phyloP scores from a whole-genome alignment of 2,797 vertebrate genomes.

The Gallinago stenura region DNA sequence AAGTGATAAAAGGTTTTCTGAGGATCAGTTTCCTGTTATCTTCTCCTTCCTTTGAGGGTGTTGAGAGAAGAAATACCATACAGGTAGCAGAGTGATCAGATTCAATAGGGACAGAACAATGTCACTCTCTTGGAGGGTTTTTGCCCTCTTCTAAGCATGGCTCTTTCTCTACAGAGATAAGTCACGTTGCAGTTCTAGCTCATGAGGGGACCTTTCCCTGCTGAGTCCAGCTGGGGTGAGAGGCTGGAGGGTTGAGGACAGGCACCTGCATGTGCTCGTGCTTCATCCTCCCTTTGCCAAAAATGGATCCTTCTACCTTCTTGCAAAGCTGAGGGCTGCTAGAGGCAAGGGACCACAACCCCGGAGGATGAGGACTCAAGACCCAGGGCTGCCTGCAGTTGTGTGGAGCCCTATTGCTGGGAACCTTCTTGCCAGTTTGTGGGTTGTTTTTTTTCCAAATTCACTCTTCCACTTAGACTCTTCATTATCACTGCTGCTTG shows the following conservation, averaged over 20 bases:
- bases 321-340: background rate
- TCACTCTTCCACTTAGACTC: background rate
- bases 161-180: background rate
- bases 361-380: background rate
- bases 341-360: background rate
- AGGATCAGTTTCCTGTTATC: fast-evolving
- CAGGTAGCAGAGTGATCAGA: fast-evolving
- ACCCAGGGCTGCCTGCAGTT: background rate
- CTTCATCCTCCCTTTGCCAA: background rate
- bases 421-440: background rate
- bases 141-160: background rate
- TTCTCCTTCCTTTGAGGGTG: background rate
- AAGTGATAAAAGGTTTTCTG: background rate
- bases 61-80: background rate
- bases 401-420: background rate
- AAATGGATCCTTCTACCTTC: background rate
- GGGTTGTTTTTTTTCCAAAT: background rate
- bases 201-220: background rate
- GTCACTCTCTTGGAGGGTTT: background rate
- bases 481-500: slow-evolving; percentile 25
- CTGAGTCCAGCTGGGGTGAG: background rate
- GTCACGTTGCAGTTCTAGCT: background rate
- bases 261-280: background rate
- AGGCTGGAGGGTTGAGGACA: background rate
- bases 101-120: background rate